Conservation (phyloP, 2,113 vertebrate species). For the Saguinus midas region DNA sequence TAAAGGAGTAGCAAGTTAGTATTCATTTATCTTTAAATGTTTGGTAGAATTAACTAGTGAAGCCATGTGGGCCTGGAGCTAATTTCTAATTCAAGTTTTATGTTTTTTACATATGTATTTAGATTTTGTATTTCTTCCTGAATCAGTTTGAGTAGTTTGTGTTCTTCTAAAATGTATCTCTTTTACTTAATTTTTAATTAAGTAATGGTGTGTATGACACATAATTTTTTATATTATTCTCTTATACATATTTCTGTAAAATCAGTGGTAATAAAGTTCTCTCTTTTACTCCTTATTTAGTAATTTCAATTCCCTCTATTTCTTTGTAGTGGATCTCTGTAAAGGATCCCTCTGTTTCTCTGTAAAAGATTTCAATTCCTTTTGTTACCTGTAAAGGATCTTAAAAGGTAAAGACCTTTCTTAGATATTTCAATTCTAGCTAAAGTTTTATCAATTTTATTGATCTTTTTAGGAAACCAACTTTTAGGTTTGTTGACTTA, state of each 20-base stretch:
- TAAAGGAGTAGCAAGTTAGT: neutral
- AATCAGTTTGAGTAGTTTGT: neutral
- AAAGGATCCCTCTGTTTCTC: too few species aligned
- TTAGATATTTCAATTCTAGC: neutral
- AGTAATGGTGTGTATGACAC: neutral
- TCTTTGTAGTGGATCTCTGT: too few species aligned
- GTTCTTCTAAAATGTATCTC: neutral
- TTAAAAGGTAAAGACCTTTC: too few species aligned
- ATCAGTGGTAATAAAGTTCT: neutral
- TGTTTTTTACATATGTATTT: neutral
- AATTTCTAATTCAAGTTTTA: neutral
- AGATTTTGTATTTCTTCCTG: neutral
- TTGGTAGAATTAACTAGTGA: neutral
- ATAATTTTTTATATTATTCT: neutral
- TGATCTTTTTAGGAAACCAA: neutral
- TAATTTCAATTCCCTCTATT: neutral
- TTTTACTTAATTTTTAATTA: neutral
- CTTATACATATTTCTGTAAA: neutral
- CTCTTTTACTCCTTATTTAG: neutral
- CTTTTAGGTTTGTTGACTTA: neutral
- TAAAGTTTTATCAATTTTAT: neutral
- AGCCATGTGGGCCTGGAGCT: neutral
- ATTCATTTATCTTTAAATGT: neutral
- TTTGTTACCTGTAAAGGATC: neutral
- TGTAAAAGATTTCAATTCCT: neutral